These are phyloP conservation scores for Chitala chitala DNA, from an alignment of 2,113 vertebrate genomes.

Conservation along the genomic window DNA sequence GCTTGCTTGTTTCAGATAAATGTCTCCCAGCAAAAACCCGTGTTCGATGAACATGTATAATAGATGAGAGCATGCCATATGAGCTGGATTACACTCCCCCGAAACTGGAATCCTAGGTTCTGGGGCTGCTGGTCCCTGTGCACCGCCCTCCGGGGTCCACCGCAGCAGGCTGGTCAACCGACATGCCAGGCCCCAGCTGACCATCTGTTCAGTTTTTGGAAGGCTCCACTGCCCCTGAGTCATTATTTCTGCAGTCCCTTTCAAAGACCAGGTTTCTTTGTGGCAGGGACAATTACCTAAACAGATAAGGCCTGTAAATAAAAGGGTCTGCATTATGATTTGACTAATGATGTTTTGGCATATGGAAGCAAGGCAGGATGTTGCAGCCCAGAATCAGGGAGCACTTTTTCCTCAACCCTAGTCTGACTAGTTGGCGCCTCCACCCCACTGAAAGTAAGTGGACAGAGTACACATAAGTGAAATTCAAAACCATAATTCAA, in stretches of 20 bases:
- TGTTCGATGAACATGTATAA: conserved; percentile 24
- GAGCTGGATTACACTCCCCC: conserved; percentile 25
- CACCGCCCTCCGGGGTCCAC: background rate
- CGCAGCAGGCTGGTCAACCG: background rate
- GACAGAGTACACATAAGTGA: background rate
- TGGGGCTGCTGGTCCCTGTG: background rate
- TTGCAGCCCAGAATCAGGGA: no score
- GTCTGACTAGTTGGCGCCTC: background rate
- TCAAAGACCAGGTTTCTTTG: no score
- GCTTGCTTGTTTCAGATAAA: conserved; percentile 37
- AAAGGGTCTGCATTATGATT: no score
- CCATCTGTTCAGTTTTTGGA: conserved; percentile 22
- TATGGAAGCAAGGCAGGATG: no score
- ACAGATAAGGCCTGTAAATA: background rate
- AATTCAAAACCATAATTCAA: background rate
- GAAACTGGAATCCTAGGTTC: conserved; percentile 17
- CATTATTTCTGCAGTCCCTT: no score
- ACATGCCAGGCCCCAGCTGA: background rate
- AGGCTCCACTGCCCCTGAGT: background rate
- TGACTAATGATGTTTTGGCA: no score
- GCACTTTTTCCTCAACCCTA: background rate
- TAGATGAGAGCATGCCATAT: conserved; percentile 9
- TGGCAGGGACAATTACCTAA: background rate
- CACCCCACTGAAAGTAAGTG: background rate
- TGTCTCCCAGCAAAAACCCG: conserved; percentile 20